Evolutionary conservation across 2,797 vertebrate genomes (phyloP).

Genomic region (Acanthurus tractus): DNA sequence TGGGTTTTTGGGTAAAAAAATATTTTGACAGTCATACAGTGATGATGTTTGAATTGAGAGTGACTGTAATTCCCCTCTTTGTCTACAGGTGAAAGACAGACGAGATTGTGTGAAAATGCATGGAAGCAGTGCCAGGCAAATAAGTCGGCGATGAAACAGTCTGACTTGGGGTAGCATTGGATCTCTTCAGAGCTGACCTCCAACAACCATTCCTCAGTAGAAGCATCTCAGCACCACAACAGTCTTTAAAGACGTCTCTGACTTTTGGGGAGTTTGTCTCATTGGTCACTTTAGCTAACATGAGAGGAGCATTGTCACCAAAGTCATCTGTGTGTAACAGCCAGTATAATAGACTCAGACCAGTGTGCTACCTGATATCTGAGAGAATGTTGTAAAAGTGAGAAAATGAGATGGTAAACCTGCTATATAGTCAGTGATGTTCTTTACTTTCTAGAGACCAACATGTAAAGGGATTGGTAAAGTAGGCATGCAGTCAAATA

Average conservation of each 20-base stretch:
- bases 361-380: not conserved
- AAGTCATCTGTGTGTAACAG: conserved; percentile 4
- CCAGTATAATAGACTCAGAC: not conserved
- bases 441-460: not conserved
- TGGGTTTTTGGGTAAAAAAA: not conserved
- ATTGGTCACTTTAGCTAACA: not conserved
- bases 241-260: conserved; percentile 9
- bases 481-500: not conserved
- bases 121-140: conserved; percentile 81
- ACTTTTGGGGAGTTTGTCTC: conserved; percentile 22
- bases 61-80: conserved; percentile 23
- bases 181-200: conserved; percentile 21
- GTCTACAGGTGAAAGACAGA: conserved; percentile 79
- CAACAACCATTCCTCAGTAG: conserved; percentile 7
- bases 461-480: not conserved
- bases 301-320: conserved; percentile 12
- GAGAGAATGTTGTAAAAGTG: not conserved
- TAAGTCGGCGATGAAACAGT: conserved; percentile 81
- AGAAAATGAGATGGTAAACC: not conserved
- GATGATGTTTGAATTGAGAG: conserved; percentile 1
- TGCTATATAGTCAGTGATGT: not conserved
- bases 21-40: not conserved
- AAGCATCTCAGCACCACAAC: conserved; percentile 29
- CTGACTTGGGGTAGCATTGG: conserved; percentile 7
- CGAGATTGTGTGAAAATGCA: conserved; percentile 88